Evolutionary conservation across 2,113 vertebrate genomes (phyloP).

Genomic region (Laticauda laticaudata): DNA sequence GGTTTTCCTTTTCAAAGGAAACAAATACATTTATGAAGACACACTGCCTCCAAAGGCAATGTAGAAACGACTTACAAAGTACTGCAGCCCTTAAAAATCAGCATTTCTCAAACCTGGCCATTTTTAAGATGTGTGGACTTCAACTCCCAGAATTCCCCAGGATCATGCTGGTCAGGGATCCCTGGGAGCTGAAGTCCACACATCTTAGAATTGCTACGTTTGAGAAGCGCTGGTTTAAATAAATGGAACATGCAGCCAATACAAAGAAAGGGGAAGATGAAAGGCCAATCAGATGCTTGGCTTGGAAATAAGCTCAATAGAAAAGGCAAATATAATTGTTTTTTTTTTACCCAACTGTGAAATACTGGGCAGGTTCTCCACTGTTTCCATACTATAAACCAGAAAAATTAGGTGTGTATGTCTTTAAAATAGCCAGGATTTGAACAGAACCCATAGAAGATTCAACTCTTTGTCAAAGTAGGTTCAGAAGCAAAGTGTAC

Average conservation of each 20-base stretch:
- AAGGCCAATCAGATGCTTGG: not conserved
- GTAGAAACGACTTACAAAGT: too few relatives aligned
- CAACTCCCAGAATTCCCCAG: not conserved
- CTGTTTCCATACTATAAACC: not conserved
- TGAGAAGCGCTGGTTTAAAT: not conserved
- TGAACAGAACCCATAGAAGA: not conserved
- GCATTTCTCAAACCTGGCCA: not conserved
- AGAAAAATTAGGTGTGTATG: not conserved
- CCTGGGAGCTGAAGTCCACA: not conserved
- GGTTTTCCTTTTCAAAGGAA: not conserved
- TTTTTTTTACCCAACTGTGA: not conserved
- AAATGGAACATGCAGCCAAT: not conserved
- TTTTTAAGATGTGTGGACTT: not conserved
- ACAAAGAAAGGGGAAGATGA: not conserved
- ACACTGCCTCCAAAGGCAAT: not conserved
- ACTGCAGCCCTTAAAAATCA: not conserved
- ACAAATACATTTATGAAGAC: not conserved
- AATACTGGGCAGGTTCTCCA: not conserved
- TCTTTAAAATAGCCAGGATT: not conserved
- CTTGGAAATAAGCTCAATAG: not conserved
- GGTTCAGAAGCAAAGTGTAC: not conserved
- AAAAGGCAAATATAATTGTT: not conserved
- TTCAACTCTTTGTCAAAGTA: not conserved
- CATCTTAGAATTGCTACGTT: not conserved
- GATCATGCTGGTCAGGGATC: not conserved